Conservation (phyloP, 2,888 invertebrate genomes). For the Hypomecis punctinalis region DNA sequence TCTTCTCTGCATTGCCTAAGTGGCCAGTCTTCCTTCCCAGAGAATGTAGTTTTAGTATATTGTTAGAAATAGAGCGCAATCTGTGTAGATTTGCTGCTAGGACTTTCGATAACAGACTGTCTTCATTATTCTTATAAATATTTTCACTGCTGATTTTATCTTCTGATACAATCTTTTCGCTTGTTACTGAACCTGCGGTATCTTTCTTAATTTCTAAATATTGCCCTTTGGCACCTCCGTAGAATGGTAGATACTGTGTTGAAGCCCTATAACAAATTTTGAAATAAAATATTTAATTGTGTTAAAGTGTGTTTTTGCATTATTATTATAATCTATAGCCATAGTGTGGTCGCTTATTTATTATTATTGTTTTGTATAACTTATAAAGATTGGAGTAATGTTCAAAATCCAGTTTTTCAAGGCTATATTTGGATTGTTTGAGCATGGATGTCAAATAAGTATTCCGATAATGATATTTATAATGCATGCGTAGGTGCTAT, state of each 20-base stretch:
- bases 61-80: constrained; percentile 84
- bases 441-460: background rate
- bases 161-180: constrained; percentile 78
- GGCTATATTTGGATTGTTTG: background rate
- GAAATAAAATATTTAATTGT: background rate
- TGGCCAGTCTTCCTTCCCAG: constrained; percentile 85
- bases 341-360: background rate
- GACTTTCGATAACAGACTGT: constrained; percentile 71
- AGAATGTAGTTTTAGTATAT: constrained; percentile 86
- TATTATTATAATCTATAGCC: background rate
- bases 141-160: constrained; percentile 74
- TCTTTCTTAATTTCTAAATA: constrained; percentile 86
- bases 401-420: background rate
- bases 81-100: constrained; percentile 84
- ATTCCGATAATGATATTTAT: background rate
- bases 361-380: background rate
- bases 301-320: background rate
- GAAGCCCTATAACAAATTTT: constrained; percentile 54
- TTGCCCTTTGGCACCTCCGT: constrained; percentile 90
- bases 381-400: background rate
- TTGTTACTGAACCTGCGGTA: constrained; percentile 77
- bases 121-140: constrained; percentile 69
- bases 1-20: constrained; percentile 82
- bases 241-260: constrained; percentile 85
- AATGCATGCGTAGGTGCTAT: constrained; percentile 12